phyloP scores from a whole-genome alignment of 2,888 invertebrate species.

The Scaptomyza tumidula region DNA sequence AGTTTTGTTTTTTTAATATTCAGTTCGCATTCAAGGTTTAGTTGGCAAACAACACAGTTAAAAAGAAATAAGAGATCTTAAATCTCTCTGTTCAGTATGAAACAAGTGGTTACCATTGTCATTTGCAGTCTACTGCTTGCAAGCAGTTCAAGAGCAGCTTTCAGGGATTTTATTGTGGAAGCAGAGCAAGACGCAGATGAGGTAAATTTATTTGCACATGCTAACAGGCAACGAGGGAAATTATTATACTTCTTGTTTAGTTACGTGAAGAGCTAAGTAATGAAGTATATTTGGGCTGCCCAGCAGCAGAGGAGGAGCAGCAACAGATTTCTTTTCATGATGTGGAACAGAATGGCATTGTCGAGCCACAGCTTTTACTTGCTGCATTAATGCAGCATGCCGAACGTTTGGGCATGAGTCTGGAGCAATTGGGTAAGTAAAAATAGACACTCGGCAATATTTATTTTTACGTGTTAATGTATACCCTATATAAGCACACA shows the following conservation, averaged over 20 bases:
- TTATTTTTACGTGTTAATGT: neutral
- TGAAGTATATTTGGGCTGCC: slow-evolving; percentile 22
- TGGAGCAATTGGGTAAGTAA: slow-evolving; percentile 56
- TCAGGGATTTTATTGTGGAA: slow-evolving; percentile 69
- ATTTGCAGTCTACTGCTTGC: slow-evolving; percentile 33
- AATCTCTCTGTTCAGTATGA: slow-evolving; percentile 31
- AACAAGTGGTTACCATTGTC: slow-evolving; percentile 11
- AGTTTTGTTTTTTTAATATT: neutral
- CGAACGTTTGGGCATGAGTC: slow-evolving; percentile 49
- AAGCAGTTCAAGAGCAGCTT: slow-evolving; percentile 40
- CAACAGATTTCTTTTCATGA: slow-evolving; percentile 33
- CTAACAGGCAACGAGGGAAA: neutral
- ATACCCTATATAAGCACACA: slow-evolving; percentile 6
- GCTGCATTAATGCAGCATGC: slow-evolving; percentile 57
- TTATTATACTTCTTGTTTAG: neutral
- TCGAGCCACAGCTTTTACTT: slow-evolving; percentile 50
- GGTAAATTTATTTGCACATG: neutral
- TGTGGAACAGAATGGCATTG: slow-evolving; percentile 36
- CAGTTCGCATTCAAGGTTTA: slow-evolving; percentile 52
- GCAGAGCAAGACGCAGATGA: slow-evolving; percentile 36
- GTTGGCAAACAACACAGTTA: slow-evolving; percentile 23
- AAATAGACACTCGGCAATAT: neutral
- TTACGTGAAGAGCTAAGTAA: slow-evolving; percentile 7
- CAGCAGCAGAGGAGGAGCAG: slow-evolving; percentile 11
- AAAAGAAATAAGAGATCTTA: neutral